Base-by-base conservation (phyloP, 2,888 invertebrate genomes). In the Hartigia nigra region DNA sequence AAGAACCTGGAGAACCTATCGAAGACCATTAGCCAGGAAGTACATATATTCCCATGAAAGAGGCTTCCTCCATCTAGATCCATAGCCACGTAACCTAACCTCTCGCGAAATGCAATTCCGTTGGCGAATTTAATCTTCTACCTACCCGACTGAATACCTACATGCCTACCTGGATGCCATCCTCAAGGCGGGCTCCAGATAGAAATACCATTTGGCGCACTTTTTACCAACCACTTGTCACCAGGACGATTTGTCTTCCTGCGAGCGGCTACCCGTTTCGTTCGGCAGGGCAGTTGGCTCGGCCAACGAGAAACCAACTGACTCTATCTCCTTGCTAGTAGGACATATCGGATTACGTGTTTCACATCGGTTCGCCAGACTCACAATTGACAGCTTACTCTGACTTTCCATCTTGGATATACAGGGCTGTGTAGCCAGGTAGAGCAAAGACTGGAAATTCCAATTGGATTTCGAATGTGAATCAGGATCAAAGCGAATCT, bases 281-380 rank as follows among this genome's bases (percentile, higher is more conserved):
- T 55, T 23, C 55, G 23, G 14, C 23, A 14, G 0, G 0, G 23
- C 55, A 9, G 55, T 55, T 55, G 55, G 76, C 76, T 74, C 81
- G 77, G 78, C 77, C 81, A 78, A 36, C 75, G 69, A 70, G 75
- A 79, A 81, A 81, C 82, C 87, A 84, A 89, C 87, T 88, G 90
- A 90, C 88, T 90, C 89, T 88, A 90, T 89, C 90, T 88, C 81
- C 82, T 80, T 80, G 84, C 85, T 86, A 86, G 87, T 87, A 86
- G 87, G 87, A 88, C 89, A 87, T 88, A 90, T 89, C 88, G 87
- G 86, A 88, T 90, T 88, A 88, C 88, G 84, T 86, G 86, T 55
- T 55, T 55, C 55, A 55, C 55, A 55, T 55, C 55, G 55, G 55
- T 55, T 55, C 23, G 76, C 76, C 82, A 84, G 85, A 83, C 83